Conservation (phyloP, 2,113 vertebrate genomes). For the Numenius arquata region DNA sequence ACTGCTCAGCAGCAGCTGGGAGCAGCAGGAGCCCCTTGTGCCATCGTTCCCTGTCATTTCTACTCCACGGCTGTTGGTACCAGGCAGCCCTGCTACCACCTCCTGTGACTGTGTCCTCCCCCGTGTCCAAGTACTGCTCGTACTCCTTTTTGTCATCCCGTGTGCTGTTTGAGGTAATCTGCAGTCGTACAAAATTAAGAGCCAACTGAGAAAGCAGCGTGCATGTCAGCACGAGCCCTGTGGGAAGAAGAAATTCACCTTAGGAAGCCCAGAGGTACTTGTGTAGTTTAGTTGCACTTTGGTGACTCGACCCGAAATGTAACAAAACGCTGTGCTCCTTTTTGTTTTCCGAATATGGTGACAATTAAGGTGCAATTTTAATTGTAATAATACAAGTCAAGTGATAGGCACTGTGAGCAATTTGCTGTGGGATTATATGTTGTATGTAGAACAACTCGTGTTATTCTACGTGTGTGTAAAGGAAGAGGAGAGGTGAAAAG, state of each 20-base stretch:
- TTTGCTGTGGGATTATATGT: neutral
- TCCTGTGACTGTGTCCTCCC: neutral
- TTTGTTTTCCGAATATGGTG: neutral
- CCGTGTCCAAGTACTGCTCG: no score
- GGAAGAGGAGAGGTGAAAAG: neutral
- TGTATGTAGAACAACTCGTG: neutral
- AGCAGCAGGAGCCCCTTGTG: neutral
- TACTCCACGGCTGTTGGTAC: neutral
- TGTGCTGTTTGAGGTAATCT: neutral
- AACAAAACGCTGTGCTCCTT: neutral
- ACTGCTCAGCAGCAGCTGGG: neutral
- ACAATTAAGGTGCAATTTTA: neutral
- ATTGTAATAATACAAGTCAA: neutral
- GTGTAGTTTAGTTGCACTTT: neutral
- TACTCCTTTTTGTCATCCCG: rapidly evolving
- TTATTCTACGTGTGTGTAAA: neutral
- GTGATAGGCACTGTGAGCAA: neutral
- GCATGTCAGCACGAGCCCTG: neutral
- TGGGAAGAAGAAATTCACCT: neutral
- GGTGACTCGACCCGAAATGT: neutral
- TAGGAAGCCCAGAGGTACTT: neutral
- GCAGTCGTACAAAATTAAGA: neutral
- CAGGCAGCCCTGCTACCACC: neutral
- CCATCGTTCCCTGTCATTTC: neutral
- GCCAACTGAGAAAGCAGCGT: neutral